Evolutionary conservation across 2,888 invertebrate species (phyloP).

Genomic region (Uloborus plumipes): DNA sequence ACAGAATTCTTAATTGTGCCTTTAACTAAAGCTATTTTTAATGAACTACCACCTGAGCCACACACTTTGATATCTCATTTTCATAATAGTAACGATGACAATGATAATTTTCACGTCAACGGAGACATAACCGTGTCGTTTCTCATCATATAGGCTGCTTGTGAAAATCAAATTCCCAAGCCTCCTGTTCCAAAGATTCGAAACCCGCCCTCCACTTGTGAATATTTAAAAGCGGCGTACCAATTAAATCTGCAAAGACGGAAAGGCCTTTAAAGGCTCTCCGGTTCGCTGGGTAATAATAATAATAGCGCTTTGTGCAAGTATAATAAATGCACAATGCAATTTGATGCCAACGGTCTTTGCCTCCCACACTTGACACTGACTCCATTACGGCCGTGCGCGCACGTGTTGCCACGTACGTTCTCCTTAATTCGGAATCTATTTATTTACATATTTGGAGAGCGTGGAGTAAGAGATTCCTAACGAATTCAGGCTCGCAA

Average conservation of each 20-base stretch:
- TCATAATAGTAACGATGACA: conserved; percentile 4
- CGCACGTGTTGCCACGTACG: not conserved
- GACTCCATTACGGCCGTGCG: conserved; percentile 39
- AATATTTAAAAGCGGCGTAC: conserved; percentile 58
- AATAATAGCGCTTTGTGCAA: conserved; percentile 57
- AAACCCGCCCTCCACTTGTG: conserved; percentile 3
- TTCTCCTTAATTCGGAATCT: conserved; percentile 53
- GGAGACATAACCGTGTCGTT: conserved; percentile 43
- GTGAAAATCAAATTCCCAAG: conserved; percentile 50
- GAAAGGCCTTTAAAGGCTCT: conserved; percentile 6
- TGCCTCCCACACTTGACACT: conserved; percentile 22
- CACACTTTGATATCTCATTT: no score
- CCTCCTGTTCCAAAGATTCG: conserved; percentile 1
- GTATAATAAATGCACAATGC: conserved; percentile 61
- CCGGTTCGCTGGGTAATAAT: conserved; percentile 27
- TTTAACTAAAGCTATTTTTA: no score
- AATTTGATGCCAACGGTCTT: conserved; percentile 34
- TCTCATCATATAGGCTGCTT: conserved; percentile 2
- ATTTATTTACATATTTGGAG: conserved; percentile 62
- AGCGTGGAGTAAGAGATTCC: conserved; percentile 39
- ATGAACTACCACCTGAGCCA: no score
- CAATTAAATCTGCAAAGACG: conserved; percentile 40
- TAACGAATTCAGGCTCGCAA: conserved; percentile 46
- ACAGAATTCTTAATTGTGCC: conserved; percentile 1
- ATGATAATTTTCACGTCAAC: conserved; percentile 24